Evolutionary conservation across 2,888 invertebrate species (phyloP), one percentile per base, ranked within the genome.

Genomic region (Mesorhabditis sp.): DNA sequence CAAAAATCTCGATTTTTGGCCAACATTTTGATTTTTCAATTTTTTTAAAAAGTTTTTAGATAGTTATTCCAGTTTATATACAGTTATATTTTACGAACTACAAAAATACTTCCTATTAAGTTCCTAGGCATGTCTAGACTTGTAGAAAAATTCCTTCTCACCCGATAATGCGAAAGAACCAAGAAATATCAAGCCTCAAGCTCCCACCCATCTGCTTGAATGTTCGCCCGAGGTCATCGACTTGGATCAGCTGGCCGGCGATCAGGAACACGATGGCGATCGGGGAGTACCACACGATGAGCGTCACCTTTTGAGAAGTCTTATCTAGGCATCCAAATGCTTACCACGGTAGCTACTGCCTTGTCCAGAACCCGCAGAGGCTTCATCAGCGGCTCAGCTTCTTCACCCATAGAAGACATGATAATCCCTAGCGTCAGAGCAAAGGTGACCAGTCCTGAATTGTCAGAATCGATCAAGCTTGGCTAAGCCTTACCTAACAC

Each of bases 251-350:
- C n/a, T 50, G 7, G 58, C n/a, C 58, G 58, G 58, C 58, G 58
- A 50, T 50, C 58, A 50, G n/a, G 58, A 13, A 50, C 7, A 50
- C n/a, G n/a, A 50, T 10, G n/a, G 10, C 58, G n/a, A 50, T 13
- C n/a, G 58, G 58, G n/a, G 58, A 13, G n/a, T 50, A 50, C 58
- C 58, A 50, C 7, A 50, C n/a, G 58, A 50, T n/a, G n/a, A 50
- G 58, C 58, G n/a, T 50, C 58, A n/a, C n/a, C 58, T 50, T 13
- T 28, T 28, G 1, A 28, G 28, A 28, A 28, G 28, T 28, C 1
- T 28, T 28, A 28, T 28, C 28, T 28, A 28, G 28, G 28, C 28
- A 28, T 28, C 28, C 28, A 28, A 28, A 28, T 28, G 7, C n/a
- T 50, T 50, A 50, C 58, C 7, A 50, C n/a, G 7, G n/a, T 10